These are phyloP conservation scores for Tokudaia tokunoshimensis DNA, from an alignment of 2,797 vertebrate genomes.

Conservation along the genomic window DNA sequence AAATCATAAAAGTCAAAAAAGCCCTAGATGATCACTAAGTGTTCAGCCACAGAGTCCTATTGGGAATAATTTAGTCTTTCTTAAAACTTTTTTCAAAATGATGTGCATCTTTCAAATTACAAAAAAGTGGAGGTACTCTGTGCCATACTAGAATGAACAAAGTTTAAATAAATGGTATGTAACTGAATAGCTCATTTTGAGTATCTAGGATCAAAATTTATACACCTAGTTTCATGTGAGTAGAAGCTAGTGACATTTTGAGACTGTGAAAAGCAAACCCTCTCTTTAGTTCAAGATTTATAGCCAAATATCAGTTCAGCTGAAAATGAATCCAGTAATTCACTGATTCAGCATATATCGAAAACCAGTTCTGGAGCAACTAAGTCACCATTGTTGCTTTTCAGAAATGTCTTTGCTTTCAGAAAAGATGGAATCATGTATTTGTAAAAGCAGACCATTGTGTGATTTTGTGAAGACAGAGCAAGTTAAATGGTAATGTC, in stretches of 20 bases:
- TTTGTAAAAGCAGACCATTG: background rate
- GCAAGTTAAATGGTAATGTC: background rate
- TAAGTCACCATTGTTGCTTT: background rate
- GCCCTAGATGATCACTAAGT: background rate
- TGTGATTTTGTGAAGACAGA: background rate
- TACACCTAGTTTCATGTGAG: background rate
- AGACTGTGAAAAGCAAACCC: background rate
- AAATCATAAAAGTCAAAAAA: constrained; percentile 40
- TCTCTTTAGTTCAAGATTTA: constrained; percentile 25
- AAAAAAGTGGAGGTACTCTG: background rate
- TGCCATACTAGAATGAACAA: background rate
- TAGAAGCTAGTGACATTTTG: background rate
- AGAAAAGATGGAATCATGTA: background rate
- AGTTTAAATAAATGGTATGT: background rate
- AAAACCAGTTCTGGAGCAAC: background rate
- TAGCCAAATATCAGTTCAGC: background rate
- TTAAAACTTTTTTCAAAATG: background rate
- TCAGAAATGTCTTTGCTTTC: background rate
- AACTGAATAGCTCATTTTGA: background rate
- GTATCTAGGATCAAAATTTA: background rate
- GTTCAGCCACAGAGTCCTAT: background rate
- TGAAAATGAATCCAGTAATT: background rate
- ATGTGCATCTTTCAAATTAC: background rate
- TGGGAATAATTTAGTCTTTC: background rate
- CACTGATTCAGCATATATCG: background rate